Base-by-base conservation (phyloP, 92 coral and sea anemone genomes). In the Palythoa grandis region DNA sequence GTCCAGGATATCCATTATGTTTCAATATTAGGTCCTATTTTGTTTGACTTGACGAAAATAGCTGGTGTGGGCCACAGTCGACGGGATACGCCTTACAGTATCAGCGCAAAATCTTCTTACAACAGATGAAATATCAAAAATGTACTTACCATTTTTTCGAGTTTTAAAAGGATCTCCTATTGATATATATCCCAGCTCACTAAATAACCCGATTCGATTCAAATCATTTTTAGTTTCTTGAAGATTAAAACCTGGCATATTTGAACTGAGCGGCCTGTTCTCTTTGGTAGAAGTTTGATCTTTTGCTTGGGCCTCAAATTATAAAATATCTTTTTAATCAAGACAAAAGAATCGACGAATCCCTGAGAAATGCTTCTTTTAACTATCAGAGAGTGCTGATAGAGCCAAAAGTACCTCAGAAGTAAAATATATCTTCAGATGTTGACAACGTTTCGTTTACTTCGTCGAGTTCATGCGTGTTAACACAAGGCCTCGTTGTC, bases 151-250 rank as follows among this genome's bases (percentile, higher is more conserved):
- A 74, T 83, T 86, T 25, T 86, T 87, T 54, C 70, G 89, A 8
- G 87, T 73, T 74, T 92, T 96, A 70, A 90, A 96, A 50, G 98
- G 98, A 86, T 96, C 99, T 3, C 99, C 99, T 17, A 96, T 96
- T 35, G 98, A 95, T 48, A 96, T 95, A 77, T 96, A 96, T 17
- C 99, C 99, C 70, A 96, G 80, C 89, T 96, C 99, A 52, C 98
- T 95, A 76, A 96, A 96, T 72, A 92, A 75, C 3, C 99, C 99
- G 56, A 96, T 96, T 70, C 99, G 90, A 76, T 95, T 96, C 65
- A 96, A 80, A 78, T 96, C 99, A 70, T 96, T 96, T 70, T 95
- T 96, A 15, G 85, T 87, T 12, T 94, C 99, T 61, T n/a, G 74
- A 63, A 75, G 86, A 37, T 52, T 72, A 52, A 63, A 85, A 60